Evolutionary conservation across 2,888 invertebrate species (phyloP), one percentile per base, ranked within the genome.

Genomic region (Drosophila vallismaia): DNA sequence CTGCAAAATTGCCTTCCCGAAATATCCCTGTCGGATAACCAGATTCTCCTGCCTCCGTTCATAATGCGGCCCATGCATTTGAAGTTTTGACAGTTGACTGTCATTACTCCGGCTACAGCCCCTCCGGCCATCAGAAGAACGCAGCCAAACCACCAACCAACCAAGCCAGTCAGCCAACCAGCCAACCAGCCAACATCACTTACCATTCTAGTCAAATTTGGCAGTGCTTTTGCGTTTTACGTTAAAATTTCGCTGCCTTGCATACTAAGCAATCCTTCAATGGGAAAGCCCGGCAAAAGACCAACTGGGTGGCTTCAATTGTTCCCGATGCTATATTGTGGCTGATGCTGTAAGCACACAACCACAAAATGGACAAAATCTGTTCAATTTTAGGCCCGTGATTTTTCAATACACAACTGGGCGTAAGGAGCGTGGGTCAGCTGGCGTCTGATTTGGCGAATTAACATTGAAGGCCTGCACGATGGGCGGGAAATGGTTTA

Each of bases 311-410:
- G 51, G 50, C 63, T 63, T 24, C 44, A 45, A 60, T 60, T 60
- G 59, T 50, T 60, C 60, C 60, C 63, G 31, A 49, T 56, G 36
- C 36, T 42, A 12, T 31, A 42, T 19, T 42, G 40, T 49, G 38
- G 46, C 45, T 56, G 42, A 19, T 50, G 48, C 29, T 50, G 45
- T 38, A 29, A 68, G 69, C 75, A 66, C 78, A 28, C 53, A 77
- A 71, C 85, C 85, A 71, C 85, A 86, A 82, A 83, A 85, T 86
- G 85, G 80, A 79, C 85, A 78, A 86, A 86, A 85, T 86, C 85
- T 86, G 87, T 85, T 83, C 87, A 86, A 80, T 84, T 84, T 84
- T 71, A 79, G 84, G 85, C 80, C 86, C 76, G 80, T 86, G 82
- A 83, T 85, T 83, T 83, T 83, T 85, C 86, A 83, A 81, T 83